Conservation (phyloP, 2,797 vertebrate genomes). For the Pseudochromis fuscus region DNA sequence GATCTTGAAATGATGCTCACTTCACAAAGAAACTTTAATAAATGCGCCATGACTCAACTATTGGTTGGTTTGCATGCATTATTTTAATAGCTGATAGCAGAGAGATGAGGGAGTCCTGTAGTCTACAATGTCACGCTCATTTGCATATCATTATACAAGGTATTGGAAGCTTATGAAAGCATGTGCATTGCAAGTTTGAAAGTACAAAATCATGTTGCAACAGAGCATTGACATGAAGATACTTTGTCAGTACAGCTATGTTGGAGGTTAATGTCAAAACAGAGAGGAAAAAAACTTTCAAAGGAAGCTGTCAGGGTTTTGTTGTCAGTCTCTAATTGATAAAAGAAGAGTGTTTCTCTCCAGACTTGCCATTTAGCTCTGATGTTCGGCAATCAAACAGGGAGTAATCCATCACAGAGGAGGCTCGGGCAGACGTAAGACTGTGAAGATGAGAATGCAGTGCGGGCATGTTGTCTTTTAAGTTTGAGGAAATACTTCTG, state of each 20-base stretch:
- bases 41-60: too few relatives aligned
- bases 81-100: too few relatives aligned
- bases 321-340: neutral
- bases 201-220: neutral
- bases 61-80: too few relatives aligned
- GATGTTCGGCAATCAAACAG: constrained; percentile 18
- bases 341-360: constrained; percentile 8
- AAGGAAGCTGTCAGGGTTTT: neutral
- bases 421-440: neutral
- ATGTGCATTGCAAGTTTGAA: neutral
- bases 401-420: constrained; percentile 2
- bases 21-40: neutral
- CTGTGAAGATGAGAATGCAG: constrained; percentile 12
- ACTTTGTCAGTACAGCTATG: neutral
- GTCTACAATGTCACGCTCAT: too few relatives aligned
- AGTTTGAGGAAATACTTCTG: neutral
- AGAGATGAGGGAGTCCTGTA: too few relatives aligned
- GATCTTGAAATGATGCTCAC: neutral
- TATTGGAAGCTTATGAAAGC: too few relatives aligned
- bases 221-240: neutral
- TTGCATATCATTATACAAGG: too few relatives aligned
- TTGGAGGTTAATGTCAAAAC: neutral
- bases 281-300: neutral
- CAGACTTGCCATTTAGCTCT: constrained; percentile 5
- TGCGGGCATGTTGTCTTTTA: constrained; percentile 5